Evolutionary conservation across 1,140 invertebrate species (phyloP), one percentile per base, ranked within the genome.

Genomic region (Maniola jurtina): DNA sequence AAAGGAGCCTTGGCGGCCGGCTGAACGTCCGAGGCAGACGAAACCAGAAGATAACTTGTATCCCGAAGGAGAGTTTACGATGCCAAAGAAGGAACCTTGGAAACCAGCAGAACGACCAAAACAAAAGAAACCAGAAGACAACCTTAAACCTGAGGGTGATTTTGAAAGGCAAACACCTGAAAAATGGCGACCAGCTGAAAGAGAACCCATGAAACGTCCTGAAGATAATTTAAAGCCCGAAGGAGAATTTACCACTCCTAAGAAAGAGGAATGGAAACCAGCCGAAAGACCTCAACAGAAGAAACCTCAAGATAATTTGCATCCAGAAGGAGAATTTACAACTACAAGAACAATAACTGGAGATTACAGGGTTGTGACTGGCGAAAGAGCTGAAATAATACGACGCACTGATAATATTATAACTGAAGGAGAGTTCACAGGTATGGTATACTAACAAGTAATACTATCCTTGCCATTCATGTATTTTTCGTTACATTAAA

Each of bases 241-340:
- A 91, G 65, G 88, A 82, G 78, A 90, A 84, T 78, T 93, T 93
- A 76, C 66, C 55, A 73, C 77, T 52, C 77, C 79, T 42, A 92
- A 77, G 87, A 92, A 76, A 52, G 54, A 91, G 90, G 76, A 93
- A 92, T 91, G 73, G 88, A 76, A 75, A 62, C 89, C 87, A 36
- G 91, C 89, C 72, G 80, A 91, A 38, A 79, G 91, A 83, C 90
- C 88, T 5, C 69, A 81, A 69, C 90, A 60, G 83, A 92, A 91
- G 59, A 88, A 89, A 67, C 93, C 92, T 6, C 75, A 90, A 60
- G 93, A 94, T 71, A 93, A 93, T 76, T 78, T 95, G 13, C 86
- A 80, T 38, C 93, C 92, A 63, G 94, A 94, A 84, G 94, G 94
- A 14, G 92, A 94, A 0, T 94, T 94, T 74, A 91, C 84, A 33